phyloP scores from a whole-genome alignment of 2,797 vertebrate genomes.

The Molossus molossus region DNA sequence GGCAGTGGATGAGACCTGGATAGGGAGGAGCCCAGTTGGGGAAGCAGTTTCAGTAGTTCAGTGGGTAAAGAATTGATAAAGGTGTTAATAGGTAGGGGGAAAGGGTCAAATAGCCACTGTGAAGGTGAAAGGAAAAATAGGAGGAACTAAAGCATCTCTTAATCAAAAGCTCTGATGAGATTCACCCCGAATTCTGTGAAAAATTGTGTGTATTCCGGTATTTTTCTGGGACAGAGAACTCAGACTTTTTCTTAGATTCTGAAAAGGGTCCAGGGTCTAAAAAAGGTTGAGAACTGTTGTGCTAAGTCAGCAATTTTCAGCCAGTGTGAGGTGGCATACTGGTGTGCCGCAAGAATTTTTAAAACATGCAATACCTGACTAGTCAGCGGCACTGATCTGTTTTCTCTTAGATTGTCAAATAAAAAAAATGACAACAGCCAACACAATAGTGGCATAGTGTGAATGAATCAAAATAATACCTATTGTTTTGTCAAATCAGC shows the following conservation, averaged over 20 bases:
- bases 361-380: not conserved
- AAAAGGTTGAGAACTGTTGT: not conserved
- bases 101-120: not conserved
- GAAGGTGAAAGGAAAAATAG: not conserved
- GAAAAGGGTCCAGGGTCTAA: not conserved
- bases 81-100: not conserved
- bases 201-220: not conserved
- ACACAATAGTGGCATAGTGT: not conserved
- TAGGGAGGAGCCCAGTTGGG: not conserved
- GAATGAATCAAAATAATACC: not conserved
- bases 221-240: slow-evolving; percentile 24
- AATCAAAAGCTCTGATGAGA: not conserved
- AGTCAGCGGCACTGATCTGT: not conserved
- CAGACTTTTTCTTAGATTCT: slow-evolving; percentile 14
- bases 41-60: slow-evolving; percentile 3
- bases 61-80: not conserved
- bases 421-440: not conserved
- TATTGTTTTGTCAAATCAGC: not conserved
- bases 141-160: not conserved
- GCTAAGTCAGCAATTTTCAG: not conserved
- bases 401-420: not conserved
- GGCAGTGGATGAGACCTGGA: not conserved
- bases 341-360: not conserved
- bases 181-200: not conserved
- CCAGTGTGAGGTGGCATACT: not conserved